Percentiles rank a stretch among this genome's conserved stretches.
phyloP scores from a whole-genome alignment of 1,140 invertebrate genomes.

The Charaxes varanes region DNA sequence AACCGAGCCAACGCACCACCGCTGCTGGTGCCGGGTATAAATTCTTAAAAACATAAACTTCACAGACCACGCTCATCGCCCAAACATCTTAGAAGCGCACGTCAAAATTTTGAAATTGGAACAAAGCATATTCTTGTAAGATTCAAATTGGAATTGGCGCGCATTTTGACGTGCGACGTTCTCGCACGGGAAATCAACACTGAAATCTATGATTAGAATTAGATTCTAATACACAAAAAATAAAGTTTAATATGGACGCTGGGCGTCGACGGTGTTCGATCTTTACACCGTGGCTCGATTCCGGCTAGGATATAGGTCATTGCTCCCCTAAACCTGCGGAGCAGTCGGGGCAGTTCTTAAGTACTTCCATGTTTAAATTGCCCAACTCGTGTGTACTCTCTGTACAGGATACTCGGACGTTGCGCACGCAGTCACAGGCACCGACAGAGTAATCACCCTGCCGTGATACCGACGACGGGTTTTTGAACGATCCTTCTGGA shows the following conservation, averaged over 20 bases:
- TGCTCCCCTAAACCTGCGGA: constrained; percentile 71
- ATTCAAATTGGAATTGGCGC: constrained; percentile 50
- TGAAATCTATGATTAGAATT: constrained; percentile 62
- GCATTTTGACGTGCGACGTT: constrained; percentile 45
- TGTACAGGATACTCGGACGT: constrained; percentile 56
- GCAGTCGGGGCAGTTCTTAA: constrained; percentile 66
- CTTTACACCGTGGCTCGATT: constrained; percentile 40
- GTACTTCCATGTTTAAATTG: constrained; percentile 69
- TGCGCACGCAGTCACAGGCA: constrained; percentile 36
- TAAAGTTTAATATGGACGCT: constrained; percentile 60
- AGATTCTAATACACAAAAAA: constrained; percentile 64
- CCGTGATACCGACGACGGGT: constrained; percentile 32
- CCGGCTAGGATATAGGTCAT: constrained; percentile 71
- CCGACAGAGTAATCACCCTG: constrained; percentile 44
- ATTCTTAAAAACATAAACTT: constrained; percentile 73
- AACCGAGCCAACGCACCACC: constrained; percentile 53
- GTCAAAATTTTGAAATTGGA: constrained; percentile 33
- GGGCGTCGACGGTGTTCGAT: constrained; percentile 34
- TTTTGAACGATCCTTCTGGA: constrained; percentile 35
- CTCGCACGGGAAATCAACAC: constrained; percentile 31
- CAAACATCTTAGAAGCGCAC: constrained; percentile 29
- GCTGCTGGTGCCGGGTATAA: constrained; percentile 48
- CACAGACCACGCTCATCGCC: constrained; percentile 17
- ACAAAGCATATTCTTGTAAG: constrained; percentile 39
- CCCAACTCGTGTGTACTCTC: constrained; percentile 63